Percentiles rank a stretch among this genome's conserved stretches.
These are phyloP conservation scores for Nephrotoma guestfalica DNA, from an alignment of 2,888 invertebrate species.

Conservation along the genomic window DNA sequence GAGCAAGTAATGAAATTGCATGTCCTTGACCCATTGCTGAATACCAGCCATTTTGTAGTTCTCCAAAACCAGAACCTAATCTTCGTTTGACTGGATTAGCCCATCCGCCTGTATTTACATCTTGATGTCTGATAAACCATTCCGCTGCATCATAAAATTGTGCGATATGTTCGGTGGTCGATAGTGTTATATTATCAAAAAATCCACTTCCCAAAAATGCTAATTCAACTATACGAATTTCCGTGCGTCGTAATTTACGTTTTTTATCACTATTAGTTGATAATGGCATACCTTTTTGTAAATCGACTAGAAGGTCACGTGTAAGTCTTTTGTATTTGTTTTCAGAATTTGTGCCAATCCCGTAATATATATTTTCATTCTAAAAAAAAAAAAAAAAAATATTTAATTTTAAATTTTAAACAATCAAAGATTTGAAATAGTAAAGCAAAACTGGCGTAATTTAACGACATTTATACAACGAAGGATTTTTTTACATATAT, in stretches of 20 bases:
- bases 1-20: conserved; percentile 81
- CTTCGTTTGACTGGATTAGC: conserved; percentile 72
- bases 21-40: conserved; percentile 99
- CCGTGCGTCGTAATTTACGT: conserved; percentile 27
- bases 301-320: conserved; percentile 76
- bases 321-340: conserved; percentile 65
- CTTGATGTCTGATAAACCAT: conserved; percentile 84
- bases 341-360: conserved; percentile 47
- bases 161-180: conserved; percentile 72
- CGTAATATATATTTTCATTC: conserved; percentile 74
- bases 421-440: too few species aligned
- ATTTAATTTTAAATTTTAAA: too few species aligned
- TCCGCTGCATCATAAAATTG: conserved; percentile 86
- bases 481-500: too few species aligned
- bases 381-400: conserved; percentile 17
- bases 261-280: conserved; percentile 39
- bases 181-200: conserved; percentile 62
- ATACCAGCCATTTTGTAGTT: conserved; percentile 81
- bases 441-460: too few species aligned
- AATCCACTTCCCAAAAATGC: conserved; percentile 55
- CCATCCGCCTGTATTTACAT: conserved; percentile 80
- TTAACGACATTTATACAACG: too few species aligned
- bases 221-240: conserved; percentile 43
- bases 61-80: conserved; percentile 53
- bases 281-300: conserved; percentile 58